These are phyloP conservation scores for Silurus asotus DNA, from an alignment of 2,113 vertebrate genomes.

Conservation along the genomic window DNA sequence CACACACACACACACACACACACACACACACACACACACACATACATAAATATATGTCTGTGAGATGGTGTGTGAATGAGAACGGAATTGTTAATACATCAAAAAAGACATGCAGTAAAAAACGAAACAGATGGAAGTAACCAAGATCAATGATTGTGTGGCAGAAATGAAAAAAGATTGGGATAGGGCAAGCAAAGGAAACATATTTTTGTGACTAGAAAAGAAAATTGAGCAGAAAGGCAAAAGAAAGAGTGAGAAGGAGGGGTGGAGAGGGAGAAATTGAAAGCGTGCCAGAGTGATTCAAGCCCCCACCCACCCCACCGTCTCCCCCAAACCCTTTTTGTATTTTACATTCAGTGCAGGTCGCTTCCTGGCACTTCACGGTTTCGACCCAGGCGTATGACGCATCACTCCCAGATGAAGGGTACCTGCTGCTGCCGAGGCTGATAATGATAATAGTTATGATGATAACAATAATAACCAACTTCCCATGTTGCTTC, in stretches of 20 bases:
- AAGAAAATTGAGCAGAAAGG: conserved; percentile 51
- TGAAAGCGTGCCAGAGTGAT: conserved; percentile 68
- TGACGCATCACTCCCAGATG: conserved; percentile 65
- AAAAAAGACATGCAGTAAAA: conserved; percentile 8
- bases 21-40: too few relatives aligned
- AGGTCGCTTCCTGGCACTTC: conserved; percentile 62
- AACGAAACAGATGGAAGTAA: conserved; percentile 24
- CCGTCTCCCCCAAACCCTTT: conserved; percentile 39
- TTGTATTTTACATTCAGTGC: conserved; percentile 63
- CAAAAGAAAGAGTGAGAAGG: conserved; percentile 43
- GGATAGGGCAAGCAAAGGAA: conserved; percentile 26
- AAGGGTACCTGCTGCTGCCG: conserved; percentile 65
- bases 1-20: too few relatives aligned
- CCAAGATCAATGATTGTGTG: conserved; percentile 3
- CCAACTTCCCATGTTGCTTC: conserved; percentile 65
- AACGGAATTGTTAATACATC: conserved; percentile 33
- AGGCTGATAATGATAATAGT: conserved; percentile 75
- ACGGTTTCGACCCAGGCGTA: conserved; percentile 57
- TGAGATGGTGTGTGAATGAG: conserved; percentile 7
- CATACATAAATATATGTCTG: not conserved
- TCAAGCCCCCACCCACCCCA: conserved; percentile 44
- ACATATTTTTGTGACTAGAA: conserved; percentile 23
- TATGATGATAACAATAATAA: conserved; percentile 71
- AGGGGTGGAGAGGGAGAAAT: conserved; percentile 55
- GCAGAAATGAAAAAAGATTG: conserved; percentile 36